phyloP scores from a whole-genome alignment of 1,140 invertebrate genomes.

The Alviniconcha marisindica region DNA sequence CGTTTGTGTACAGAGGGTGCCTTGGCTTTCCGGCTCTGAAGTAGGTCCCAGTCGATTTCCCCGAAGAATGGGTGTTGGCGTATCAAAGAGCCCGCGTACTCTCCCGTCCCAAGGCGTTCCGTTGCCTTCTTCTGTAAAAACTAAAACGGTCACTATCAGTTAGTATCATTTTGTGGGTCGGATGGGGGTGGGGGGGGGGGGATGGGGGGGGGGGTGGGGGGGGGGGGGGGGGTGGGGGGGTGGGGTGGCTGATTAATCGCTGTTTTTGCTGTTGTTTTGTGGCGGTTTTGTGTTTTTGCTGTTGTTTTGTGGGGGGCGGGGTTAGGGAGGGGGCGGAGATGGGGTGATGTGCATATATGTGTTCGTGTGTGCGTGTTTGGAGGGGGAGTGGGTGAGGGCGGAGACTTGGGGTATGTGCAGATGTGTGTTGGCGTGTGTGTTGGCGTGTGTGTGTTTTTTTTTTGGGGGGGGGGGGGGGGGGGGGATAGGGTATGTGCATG shows the following conservation, averaged over 20 bases:
- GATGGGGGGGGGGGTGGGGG: no score
- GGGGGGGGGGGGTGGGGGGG: no score
- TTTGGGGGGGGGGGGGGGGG: not conserved
- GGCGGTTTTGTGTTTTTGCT: no score
- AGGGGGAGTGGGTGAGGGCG: no score
- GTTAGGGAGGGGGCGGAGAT: no score
- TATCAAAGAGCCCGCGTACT: not conserved
- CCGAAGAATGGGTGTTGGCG: not conserved
- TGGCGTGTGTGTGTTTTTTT: no score
- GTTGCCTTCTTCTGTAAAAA: not conserved
- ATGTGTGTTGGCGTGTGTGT: no score
- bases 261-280: not conserved
- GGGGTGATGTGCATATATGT: no score
- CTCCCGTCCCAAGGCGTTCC: not conserved
- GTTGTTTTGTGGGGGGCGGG: not conserved
- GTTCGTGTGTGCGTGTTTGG: no score
- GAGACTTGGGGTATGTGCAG: no score
- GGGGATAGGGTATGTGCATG: not conserved
- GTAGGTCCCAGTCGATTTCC: not conserved
- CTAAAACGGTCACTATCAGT: not conserved
- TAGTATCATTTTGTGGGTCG: not conserved
- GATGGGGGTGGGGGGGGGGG: no score
- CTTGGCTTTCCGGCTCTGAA: not conserved
- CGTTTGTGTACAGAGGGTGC: constrained; percentile 21
- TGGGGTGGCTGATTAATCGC: no score